A percentile compares a stretch with the other conserved stretches of the same genome.
These are phyloP conservation scores for Coleophora deauratella DNA, from an alignment of 2,888 invertebrate species.

Conservation along the genomic window DNA sequence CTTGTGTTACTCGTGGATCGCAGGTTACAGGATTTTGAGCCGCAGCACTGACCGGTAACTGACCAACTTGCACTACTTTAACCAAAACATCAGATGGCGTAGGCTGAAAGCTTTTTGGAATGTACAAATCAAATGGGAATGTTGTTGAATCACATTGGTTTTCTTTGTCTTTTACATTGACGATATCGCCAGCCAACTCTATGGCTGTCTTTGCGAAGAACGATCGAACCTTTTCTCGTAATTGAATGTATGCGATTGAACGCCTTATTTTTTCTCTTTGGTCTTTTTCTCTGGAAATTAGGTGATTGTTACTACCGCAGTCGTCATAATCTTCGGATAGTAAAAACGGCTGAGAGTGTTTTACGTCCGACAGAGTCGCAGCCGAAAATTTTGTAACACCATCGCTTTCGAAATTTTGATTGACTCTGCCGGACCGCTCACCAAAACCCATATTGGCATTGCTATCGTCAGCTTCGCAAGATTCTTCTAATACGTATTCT, in stretches of 20 bases:
- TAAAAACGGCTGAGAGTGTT: conserved; percentile 68
- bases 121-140: conserved; percentile 64
- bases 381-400: conserved; percentile 62
- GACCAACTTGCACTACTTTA: conserved; percentile 76
- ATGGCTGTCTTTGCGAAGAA: conserved; percentile 45
- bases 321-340: conserved; percentile 38
- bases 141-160: conserved; percentile 11
- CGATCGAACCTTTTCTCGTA: conserved; percentile 46
- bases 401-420: conserved; percentile 56
- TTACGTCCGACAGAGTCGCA: conserved; percentile 76
- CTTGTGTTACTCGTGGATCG: conserved; percentile 64
- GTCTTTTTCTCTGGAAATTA: conserved; percentile 20
- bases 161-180: conserved; percentile 24
- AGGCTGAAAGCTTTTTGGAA: conserved; percentile 75
- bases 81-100: conserved; percentile 50
- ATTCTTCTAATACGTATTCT: conserved; percentile 28
- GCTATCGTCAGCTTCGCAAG: conserved; percentile 36
- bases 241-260: conserved; percentile 34
- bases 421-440: conserved; percentile 74
- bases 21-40: conserved; percentile 64
- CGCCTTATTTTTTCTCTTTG: conserved; percentile 32
- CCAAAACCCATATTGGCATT: conserved; percentile 73
- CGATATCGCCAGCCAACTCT: conserved; percentile 34
- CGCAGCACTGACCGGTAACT: conserved; percentile 57
- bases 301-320: conserved; percentile 15